Evolutionary conservation across 1,140 invertebrate species (phyloP).

Genomic region (Orius insidiosus): DNA sequence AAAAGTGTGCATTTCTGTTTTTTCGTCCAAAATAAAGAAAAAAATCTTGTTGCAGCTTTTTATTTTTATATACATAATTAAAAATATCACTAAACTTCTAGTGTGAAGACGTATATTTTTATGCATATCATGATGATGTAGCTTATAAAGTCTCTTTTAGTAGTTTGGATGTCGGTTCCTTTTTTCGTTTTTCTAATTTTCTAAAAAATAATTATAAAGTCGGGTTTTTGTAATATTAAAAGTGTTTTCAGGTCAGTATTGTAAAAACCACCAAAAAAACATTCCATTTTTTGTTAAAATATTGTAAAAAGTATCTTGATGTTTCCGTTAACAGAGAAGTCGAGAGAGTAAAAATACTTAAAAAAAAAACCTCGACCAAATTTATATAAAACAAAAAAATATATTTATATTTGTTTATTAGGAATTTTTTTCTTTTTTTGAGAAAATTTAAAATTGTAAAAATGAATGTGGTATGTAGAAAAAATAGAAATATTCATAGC

Average conservation of each 20-base stretch:
- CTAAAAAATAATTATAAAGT: neutral
- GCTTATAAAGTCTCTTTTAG: constrained; percentile 11
- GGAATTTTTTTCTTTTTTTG: constrained; percentile 9
- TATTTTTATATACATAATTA: constrained; percentile 12
- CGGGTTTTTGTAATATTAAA: neutral
- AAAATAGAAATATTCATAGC: neutral
- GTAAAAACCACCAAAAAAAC: neutral
- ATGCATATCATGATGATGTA: constrained; percentile 14
- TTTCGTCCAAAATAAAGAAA: neutral
- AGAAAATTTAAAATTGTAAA: constrained; percentile 11
- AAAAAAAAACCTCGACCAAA: neutral
- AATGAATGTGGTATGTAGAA: constrained; percentile 15
- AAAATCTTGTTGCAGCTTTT: constrained; percentile 10
- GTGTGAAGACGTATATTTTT: constrained; percentile 15
- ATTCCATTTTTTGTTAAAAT: constrained; percentile 2
- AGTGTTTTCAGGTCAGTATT: too few species aligned
- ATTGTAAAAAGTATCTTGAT: constrained; percentile 1
- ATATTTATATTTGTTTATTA: constrained; percentile 7
- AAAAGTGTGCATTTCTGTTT: constrained; percentile 4
- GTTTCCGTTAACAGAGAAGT: too few species aligned
- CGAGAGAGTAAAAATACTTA: constrained; percentile 3
- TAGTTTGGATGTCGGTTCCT: constrained; percentile 8
- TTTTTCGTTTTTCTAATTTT: neutral
- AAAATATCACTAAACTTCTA: constrained; percentile 10
- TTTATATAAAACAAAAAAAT: neutral